These are phyloP conservation scores for Oreochromis spilurus DNA, from an alignment of 2,113 vertebrate species.

Conservation along the genomic window DNA sequence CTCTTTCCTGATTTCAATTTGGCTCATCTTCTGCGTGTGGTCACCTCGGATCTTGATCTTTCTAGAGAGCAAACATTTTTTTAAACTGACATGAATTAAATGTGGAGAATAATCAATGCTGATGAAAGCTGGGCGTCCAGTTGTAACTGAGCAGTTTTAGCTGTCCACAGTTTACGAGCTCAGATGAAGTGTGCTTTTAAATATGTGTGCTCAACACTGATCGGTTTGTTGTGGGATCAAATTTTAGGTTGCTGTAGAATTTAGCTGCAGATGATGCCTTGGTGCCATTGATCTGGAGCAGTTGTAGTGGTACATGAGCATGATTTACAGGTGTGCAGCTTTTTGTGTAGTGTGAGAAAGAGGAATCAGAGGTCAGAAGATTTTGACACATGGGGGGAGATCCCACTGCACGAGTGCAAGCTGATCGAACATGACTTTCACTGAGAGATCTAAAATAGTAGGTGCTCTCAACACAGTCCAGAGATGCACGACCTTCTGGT, in stretches of 20 bases:
- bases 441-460: neutral
- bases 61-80: rapidly evolving
- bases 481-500: neutral
- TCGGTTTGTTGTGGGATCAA: rapidly evolving
- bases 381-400: neutral
- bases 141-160: rapidly evolving
- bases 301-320: rapidly evolving
- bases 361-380: neutral
- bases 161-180: neutral
- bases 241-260: neutral
- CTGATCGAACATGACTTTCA: neutral
- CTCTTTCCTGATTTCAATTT: neutral
- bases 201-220: neutral
- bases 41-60: neutral
- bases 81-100: neutral
- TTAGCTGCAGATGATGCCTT: neutral
- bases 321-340: rapidly evolving
- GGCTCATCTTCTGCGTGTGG: rapidly evolving
- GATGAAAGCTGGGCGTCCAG: rapidly evolving
- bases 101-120: neutral
- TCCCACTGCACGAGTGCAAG: neutral
- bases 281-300: rapidly evolving
- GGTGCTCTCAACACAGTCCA: neutral
- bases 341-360: neutral
- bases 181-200: neutral